Percentiles rank a stretch among this genome's conserved stretches.
These are phyloP conservation scores for Galbula dea DNA, from an alignment of 2,113 vertebrate species.

Conservation along the genomic window DNA sequence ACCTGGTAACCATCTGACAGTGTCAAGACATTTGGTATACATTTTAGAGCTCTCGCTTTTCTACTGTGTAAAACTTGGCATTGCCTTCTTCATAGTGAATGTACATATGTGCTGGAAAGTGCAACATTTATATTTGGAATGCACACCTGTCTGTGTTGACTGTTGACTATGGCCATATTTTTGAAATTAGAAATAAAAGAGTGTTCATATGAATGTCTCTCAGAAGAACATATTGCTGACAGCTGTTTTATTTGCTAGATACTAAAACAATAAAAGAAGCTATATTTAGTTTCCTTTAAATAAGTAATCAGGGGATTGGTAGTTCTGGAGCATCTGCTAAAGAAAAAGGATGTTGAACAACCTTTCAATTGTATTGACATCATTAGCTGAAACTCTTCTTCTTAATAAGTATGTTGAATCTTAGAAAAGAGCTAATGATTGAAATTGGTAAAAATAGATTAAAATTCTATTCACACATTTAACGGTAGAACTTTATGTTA, in stretches of 20 bases:
- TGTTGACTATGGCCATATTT: not conserved
- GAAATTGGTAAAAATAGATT: not conserved
- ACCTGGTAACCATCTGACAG: conserved; percentile 33
- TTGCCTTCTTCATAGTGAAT: not conserved
- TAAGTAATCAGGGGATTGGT: not conserved
- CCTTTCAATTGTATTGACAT: not conserved
- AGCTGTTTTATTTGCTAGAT: conserved; percentile 45
- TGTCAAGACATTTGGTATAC: not conserved
- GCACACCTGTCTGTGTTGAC: conserved; percentile 26
- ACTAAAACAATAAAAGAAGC: conserved; percentile 17
- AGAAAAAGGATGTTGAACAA: not conserved
- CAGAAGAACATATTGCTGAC: conserved; percentile 46
- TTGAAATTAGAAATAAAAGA: conserved; percentile 25
- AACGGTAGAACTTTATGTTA: not conserved
- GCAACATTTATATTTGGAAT: conserved; percentile 18
- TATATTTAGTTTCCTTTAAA: conserved; percentile 53
- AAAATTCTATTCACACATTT: not conserved
- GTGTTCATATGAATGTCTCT: not conserved
- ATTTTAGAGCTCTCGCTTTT: not conserved
- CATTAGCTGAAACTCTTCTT: not conserved
- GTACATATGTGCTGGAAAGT: not conserved
- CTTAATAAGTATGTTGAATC: not conserved
- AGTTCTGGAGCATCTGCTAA: not conserved
- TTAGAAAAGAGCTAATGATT: not conserved
- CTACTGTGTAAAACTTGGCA: not conserved